Conservation (phyloP, 2,797 vertebrate genomes). For the Denticeps clupeoides region DNA sequence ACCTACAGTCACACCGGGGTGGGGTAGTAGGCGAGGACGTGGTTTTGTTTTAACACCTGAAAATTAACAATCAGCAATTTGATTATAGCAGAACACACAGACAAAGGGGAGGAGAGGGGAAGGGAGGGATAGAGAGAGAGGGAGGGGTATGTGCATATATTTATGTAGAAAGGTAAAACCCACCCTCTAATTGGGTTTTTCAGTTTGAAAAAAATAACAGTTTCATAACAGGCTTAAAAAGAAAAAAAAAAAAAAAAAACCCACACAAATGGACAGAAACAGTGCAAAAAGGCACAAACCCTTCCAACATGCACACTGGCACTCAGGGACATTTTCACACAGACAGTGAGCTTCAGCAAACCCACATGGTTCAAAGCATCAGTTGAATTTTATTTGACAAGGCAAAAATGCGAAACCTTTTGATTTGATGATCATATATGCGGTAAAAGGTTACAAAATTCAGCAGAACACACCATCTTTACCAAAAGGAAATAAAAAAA, state of each 20-base stretch:
- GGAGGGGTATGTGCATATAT: no score
- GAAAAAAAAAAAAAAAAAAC: neutral
- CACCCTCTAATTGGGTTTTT: no score
- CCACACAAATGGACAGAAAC: conserved; percentile 3
- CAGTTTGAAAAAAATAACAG: conserved; percentile 5
- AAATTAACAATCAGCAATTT: conserved; percentile 83
- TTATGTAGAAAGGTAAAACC: conserved; percentile 53
- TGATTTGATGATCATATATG: conserved; percentile 10
- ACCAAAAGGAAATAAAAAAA: neutral
- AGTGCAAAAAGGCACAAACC: neutral
- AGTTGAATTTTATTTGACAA: conserved; percentile 37
- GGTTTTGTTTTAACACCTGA: conserved; percentile 68
- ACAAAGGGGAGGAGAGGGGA: conserved; percentile 47
- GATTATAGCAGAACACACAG: conserved; percentile 46
- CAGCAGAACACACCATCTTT: no score
- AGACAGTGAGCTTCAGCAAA: conserved; percentile 37
- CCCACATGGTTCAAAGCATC: conserved; percentile 35
- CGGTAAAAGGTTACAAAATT: conserved; percentile 15
- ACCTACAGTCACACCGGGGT: conserved; percentile 85
- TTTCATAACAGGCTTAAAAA: neutral
- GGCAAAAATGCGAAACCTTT: conserved; percentile 10
- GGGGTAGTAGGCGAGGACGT: conserved; percentile 62
- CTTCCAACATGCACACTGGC: conserved; percentile 5
- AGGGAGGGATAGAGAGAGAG: conserved; percentile 24
- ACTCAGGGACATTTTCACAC: conserved; percentile 27